Conservation (phyloP, 2,797 vertebrate genomes). For the Lophotriccus pileatus region DNA sequence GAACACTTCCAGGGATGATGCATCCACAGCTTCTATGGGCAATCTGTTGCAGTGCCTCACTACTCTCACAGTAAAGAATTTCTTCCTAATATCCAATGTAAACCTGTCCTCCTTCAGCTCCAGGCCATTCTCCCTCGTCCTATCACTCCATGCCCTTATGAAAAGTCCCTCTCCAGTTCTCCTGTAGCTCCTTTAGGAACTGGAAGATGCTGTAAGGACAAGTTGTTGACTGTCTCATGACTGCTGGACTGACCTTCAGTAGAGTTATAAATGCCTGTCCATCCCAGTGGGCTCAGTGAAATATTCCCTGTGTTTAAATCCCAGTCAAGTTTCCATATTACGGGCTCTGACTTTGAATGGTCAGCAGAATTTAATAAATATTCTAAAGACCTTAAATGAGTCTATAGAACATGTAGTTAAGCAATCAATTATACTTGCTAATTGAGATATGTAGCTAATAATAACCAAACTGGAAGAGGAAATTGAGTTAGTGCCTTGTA, state of each 20-base stretch:
- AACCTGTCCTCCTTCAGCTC: background rate
- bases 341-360: background rate
- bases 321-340: background rate
- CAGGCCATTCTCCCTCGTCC: background rate
- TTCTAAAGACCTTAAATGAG: background rate
- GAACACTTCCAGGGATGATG: background rate
- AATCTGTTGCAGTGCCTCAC: background rate
- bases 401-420: background rate
- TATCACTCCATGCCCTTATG: background rate
- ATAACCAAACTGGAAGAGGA: slow-evolving; percentile 23
- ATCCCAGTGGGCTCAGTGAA: background rate
- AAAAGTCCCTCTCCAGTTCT: background rate
- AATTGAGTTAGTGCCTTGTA: background rate
- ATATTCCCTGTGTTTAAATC: background rate
- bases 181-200: background rate
- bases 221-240: background rate
- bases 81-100: background rate
- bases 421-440: background rate
- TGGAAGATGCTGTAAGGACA: background rate
- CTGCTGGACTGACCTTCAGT: background rate
- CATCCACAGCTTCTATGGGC: background rate
- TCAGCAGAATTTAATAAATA: background rate
- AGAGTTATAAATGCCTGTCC: background rate
- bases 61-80: background rate
- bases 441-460: background rate